Percentiles rank a stretch among this genome's conserved stretches.
Conservation (phyloP, 2,888 invertebrate genomes). For the Xestia sexstrigata region DNA sequence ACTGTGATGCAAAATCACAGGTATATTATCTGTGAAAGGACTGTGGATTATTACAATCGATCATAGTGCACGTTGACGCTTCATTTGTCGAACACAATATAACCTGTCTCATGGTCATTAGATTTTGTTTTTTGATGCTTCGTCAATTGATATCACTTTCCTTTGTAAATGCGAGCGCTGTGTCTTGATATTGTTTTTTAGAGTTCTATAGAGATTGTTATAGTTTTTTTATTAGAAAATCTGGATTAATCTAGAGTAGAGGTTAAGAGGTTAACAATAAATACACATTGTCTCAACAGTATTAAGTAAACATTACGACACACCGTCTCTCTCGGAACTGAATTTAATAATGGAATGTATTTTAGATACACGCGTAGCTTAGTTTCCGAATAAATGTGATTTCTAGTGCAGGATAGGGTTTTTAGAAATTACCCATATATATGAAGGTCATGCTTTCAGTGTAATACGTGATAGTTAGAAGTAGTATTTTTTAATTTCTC, state of each 20-base stretch:
- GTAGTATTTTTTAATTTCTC: not conserved
- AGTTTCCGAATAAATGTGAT: not conserved
- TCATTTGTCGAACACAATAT: conserved; percentile 47
- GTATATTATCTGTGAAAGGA: not conserved
- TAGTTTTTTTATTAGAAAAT: too few species aligned
- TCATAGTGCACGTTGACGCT: conserved; percentile 38
- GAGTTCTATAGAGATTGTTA: too few species aligned
- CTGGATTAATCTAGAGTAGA: not conserved
- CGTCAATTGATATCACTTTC: conserved; percentile 24
- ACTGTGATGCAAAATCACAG: not conserved
- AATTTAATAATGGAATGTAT: conserved; percentile 4
- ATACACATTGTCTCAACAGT: not conserved
- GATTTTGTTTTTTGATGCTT: conserved; percentile 21
- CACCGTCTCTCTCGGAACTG: not conserved
- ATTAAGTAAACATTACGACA: conserved; percentile 11
- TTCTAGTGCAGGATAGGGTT: not conserved
- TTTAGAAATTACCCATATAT: not conserved
- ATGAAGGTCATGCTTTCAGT: not conserved
- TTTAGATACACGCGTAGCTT: not conserved
- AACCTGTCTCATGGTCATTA: conserved; percentile 17
- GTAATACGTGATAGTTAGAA: not conserved
- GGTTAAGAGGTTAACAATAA: too few species aligned
- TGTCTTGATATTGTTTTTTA: conserved; percentile 11
- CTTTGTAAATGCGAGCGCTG: not conserved
- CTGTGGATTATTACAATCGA: conserved; percentile 23